A percentile compares a stretch with the other conserved stretches of the same genome.
These are phyloP conservation scores for Paradisaea rubra DNA, from an alignment of 2,113 vertebrate species.

Conservation along the genomic window DNA sequence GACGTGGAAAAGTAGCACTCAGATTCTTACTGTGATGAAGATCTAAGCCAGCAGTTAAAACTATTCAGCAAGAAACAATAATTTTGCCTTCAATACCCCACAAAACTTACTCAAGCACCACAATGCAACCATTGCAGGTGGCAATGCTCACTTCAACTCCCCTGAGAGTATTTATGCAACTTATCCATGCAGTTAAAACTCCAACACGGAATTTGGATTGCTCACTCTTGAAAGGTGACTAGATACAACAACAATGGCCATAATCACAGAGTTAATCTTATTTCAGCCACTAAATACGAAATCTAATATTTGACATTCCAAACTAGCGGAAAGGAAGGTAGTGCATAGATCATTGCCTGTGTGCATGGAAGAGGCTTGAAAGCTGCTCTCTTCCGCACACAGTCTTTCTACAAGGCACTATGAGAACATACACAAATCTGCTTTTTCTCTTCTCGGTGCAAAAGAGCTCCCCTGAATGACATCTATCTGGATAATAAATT, in stretches of 20 bases:
- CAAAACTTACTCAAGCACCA: background rate
- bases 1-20: background rate
- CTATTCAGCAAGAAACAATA: background rate
- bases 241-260: background rate
- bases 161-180: background rate
- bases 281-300: background rate
- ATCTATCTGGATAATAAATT: slow-evolving; percentile 16
- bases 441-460: background rate
- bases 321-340: background rate
- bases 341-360: background rate
- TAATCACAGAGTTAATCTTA: background rate
- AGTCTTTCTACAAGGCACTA: background rate
- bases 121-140: background rate
- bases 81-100: background rate
- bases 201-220: background rate
- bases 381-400: background rate
- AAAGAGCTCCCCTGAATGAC: background rate
- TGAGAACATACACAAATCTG: background rate
- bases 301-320: background rate
- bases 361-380: background rate
- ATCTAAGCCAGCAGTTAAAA: background rate
- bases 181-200: background rate
- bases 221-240: background rate
- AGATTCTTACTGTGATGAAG: background rate
- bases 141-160: background rate